Conservation (phyloP, 2,888 invertebrate species). For the Drosophila eohydei region DNA sequence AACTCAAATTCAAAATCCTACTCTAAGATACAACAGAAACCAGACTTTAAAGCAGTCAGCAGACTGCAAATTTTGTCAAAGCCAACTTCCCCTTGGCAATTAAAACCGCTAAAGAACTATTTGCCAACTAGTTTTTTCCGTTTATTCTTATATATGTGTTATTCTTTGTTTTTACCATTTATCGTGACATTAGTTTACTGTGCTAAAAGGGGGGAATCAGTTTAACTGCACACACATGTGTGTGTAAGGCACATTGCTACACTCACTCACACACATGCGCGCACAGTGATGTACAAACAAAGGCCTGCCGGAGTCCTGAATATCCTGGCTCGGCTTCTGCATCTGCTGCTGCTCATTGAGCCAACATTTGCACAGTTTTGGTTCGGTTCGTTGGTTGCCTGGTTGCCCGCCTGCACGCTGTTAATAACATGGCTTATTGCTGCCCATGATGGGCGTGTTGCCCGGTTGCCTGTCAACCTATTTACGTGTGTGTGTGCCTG, state of each 20-base stretch:
- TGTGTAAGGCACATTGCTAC: constrained; percentile 5
- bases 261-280: constrained; percentile 21
- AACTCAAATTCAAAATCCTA: not conserved
- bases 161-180: constrained; percentile 42
- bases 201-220: constrained; percentile 45
- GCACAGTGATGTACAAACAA: constrained; percentile 33
- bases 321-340: constrained; percentile 15
- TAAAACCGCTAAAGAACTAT: constrained; percentile 12
- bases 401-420: constrained; percentile 33
- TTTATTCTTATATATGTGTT: constrained; percentile 14
- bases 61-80: not conserved
- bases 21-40: not conserved
- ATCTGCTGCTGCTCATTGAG: constrained; percentile 32
- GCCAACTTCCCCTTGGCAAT: not conserved
- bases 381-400: constrained; percentile 53
- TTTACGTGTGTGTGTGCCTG: constrained; percentile 18
- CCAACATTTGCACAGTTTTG: constrained; percentile 74
- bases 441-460: constrained; percentile 65
- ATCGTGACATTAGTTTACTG: constrained; percentile 72
- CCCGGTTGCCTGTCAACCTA: constrained; percentile 52
- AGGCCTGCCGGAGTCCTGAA: constrained; percentile 18
- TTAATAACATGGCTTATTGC: constrained; percentile 79
- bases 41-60: not conserved
- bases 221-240: constrained; percentile 29
- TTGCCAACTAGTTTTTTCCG: constrained; percentile 1